Base-by-base conservation (phyloP, 2,797 vertebrate genomes). In the Kryptopterus vitreolus region DNA sequence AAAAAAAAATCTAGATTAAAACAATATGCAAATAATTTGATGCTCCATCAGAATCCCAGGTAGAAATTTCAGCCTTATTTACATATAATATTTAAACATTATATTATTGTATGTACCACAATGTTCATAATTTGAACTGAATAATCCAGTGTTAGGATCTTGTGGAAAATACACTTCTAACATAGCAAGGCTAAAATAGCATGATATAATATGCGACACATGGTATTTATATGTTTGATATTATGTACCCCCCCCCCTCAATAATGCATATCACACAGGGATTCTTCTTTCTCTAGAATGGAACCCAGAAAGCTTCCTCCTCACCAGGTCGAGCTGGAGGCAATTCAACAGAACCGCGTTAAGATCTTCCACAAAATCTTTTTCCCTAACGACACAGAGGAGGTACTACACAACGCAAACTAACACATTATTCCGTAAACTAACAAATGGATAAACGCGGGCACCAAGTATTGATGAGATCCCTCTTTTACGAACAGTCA, bases 271-370 rank as follows among this genome's bases (percentile, higher is more conserved):
- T 71, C 10, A 31, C 4, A 33, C 22, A 10, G 35, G 18, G 20
- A 71, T 20, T 11, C 13, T 52, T 29, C 18, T 31, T 61, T 61
- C n/a, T 31, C 18, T 31, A 99, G 98, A 91, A 91, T 77, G 2
- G 96, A 97, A n/a, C 92, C 95, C 86, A 94, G 98, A 87, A 99
- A 96, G 88, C 94, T 96, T 80, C 95, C 96, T 2, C 98, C 98
- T 29, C 97, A 98, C 84, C 92, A 92, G 59, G 93, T 96, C 72
- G 98, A 99, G 87, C 88, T 99, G 3, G 95, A 98, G 3, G 95
- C 96, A 76, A 95, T 96, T 80, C 95, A 97, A 77, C 94, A 94
- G 85, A 96, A 95, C 84, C 91, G 92, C 88, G 94, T 92, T 35
- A 95, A 95, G 87, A 94, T 98, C 86, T 93, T 92, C 78, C 98